Evolutionary conservation across 2,113 vertebrate genomes (phyloP).

Genomic region (Microtus montanus): DNA sequence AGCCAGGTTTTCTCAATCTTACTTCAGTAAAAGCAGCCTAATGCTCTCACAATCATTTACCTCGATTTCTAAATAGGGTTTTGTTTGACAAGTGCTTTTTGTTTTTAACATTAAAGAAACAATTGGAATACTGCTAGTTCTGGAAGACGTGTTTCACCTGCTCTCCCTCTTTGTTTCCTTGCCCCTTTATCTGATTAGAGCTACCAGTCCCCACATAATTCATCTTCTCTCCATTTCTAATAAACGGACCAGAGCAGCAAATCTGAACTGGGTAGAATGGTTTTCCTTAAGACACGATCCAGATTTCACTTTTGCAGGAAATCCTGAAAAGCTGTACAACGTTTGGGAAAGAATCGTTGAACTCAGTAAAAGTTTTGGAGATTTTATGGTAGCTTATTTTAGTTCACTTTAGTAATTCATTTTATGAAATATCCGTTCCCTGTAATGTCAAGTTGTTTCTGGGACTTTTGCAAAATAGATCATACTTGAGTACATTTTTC

Average conservation of each 20-base stretch:
- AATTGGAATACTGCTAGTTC: background rate
- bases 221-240: conserved; percentile 2
- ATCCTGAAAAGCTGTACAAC: conserved; percentile 56
- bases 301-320: conserved; percentile 61
- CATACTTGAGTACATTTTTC: conserved; percentile 53
- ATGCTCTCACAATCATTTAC: background rate
- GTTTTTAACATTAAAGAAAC: background rate
- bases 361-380: conserved; percentile 44
- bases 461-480: conserved; percentile 60
- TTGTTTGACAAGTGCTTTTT: conserved; percentile 51
- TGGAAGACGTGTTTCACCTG: background rate
- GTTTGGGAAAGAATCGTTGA: conserved; percentile 60
- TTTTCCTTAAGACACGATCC: conserved; percentile 56
- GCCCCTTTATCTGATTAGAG: conserved; percentile 14
- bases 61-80: conserved; percentile 50
- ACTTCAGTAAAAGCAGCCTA: background rate
- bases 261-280: conserved; percentile 57
- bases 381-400: conserved; percentile 69
- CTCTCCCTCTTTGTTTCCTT: background rate
- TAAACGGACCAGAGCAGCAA: conserved; percentile 1
- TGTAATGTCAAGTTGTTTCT: conserved; percentile 70
- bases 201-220: conserved; percentile 50
- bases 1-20: background rate
- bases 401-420: conserved; percentile 66
- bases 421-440: conserved; percentile 55